A percentile compares a stretch with the other conserved stretches of the same genome.
Conservation (phyloP, 2,797 vertebrate species). For the Pygocentrus nattereri region DNA sequence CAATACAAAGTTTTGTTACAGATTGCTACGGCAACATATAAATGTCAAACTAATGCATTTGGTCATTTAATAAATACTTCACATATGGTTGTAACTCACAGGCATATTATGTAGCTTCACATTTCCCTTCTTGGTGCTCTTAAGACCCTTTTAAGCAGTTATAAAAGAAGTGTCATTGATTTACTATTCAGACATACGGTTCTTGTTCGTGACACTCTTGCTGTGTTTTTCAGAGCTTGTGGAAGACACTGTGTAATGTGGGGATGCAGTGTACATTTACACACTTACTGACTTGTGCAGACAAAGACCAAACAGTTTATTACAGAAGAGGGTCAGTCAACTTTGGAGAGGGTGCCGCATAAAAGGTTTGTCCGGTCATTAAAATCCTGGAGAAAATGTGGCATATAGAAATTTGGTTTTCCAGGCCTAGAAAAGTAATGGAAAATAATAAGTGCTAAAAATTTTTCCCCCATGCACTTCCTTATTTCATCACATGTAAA, state of each 20-base stretch:
- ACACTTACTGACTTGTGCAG: neutral
- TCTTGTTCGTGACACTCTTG: neutral
- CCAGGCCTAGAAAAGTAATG: too few species aligned
- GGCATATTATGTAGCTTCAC: neutral
- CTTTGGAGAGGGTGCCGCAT: neutral
- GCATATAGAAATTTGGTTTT: too few species aligned
- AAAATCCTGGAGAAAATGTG: too few species aligned
- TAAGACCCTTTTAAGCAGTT: neutral
- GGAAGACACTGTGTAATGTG: neutral
- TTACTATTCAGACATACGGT: slow-evolving; percentile 25
- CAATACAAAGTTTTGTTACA: too few species aligned
- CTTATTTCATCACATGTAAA: too few species aligned
- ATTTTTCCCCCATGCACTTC: too few species aligned
- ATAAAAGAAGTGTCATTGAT: slow-evolving; percentile 6
- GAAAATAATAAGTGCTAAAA: too few species aligned
- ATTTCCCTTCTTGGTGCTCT: neutral
- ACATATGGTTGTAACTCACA: neutral
- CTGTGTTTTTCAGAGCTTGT: slow-evolving; percentile 4
- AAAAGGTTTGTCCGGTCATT: too few species aligned
- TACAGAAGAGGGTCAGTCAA: neutral
- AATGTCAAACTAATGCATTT: neutral
- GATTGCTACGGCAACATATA: neutral
- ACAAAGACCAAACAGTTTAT: neutral
- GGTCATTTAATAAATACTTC: neutral
- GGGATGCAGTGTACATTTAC: neutral